Conservation (phyloP, 2,113 vertebrate genomes). For the Nyctibius bracteatus region DNA sequence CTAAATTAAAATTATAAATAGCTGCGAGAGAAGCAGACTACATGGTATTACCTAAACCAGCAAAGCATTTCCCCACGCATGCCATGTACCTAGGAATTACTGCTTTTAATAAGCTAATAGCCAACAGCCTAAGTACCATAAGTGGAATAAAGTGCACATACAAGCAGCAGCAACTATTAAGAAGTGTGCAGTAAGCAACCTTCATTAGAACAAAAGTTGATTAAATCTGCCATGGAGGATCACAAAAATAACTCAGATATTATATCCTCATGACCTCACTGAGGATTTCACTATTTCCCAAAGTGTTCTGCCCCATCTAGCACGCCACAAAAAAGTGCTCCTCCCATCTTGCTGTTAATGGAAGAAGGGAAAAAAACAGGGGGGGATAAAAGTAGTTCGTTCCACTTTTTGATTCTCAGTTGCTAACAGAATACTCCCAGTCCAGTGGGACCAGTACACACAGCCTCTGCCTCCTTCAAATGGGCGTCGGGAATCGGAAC, state of each 20-base stretch:
- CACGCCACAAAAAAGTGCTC: background rate
- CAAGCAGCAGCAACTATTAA: conserved; percentile 6
- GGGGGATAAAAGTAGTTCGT: background rate
- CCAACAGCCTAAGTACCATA: background rate
- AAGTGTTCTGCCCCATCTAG: background rate
- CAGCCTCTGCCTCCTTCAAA: background rate
- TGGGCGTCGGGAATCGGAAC: background rate
- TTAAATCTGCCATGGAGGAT: background rate
- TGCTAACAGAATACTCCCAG: background rate
- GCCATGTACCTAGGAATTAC: conserved; percentile 24
- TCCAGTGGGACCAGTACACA: background rate
- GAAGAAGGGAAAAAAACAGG: background rate
- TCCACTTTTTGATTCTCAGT: background rate
- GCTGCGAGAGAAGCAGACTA: background rate
- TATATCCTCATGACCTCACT: background rate
- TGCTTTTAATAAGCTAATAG: conserved; percentile 47
- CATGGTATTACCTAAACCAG: background rate
- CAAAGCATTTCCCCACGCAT: background rate
- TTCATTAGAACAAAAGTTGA: conserved; percentile 41
- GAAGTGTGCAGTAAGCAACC: conserved; percentile 21
- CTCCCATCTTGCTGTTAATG: background rate
- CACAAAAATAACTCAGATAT: conserved; percentile 2
- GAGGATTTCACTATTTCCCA: background rate
- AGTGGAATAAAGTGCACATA: conserved; percentile 23
- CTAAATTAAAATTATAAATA: background rate